Evolutionary conservation across 2,113 vertebrate species (phyloP).

Genomic region (Hemibagrus wyckioides): DNA sequence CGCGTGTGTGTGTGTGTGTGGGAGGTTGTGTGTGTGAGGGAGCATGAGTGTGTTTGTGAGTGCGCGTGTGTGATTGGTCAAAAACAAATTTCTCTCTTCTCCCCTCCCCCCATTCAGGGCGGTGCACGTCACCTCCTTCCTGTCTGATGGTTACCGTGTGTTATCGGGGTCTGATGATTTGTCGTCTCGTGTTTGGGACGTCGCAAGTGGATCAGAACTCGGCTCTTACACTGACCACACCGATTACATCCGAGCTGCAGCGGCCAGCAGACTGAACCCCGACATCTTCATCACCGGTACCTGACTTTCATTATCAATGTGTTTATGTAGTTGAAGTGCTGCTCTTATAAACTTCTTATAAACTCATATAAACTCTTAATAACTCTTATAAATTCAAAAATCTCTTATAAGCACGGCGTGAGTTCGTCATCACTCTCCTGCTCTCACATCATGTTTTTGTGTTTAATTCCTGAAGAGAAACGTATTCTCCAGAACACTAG

Average conservation of each 20-base stretch:
- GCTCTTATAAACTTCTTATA: no score
- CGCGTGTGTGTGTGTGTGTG: background rate
- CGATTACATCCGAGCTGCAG: constrained; percentile 90
- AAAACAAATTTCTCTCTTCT: background rate
- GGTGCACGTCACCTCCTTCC: constrained; percentile 87
- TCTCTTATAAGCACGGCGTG: no score
- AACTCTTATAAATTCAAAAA: no score
- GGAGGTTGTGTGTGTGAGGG: background rate
- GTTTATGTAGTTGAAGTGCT: no score
- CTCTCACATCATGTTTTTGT: no score
- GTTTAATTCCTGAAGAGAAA: no score
- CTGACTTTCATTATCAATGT: no score
- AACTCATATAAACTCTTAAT: no score
- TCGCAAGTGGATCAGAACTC: constrained; percentile 82
- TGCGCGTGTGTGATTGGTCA: no score
- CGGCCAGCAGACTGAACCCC: constrained; percentile 85
- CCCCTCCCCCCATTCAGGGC: constrained; percentile 71
- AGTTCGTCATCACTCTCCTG: no score
- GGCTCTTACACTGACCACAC: constrained; percentile 82
- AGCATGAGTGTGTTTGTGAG: no score
- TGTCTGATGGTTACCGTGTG: constrained; percentile 86
- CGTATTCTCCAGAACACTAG: no score
- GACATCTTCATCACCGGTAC: constrained; percentile 93
- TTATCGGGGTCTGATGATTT: constrained; percentile 93
- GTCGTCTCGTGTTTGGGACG: constrained; percentile 88